Percentiles rank a stretch among this genome's conserved stretches.
phyloP scores from a whole-genome alignment of 2,888 invertebrate genomes.

The Epirrita christyi region DNA sequence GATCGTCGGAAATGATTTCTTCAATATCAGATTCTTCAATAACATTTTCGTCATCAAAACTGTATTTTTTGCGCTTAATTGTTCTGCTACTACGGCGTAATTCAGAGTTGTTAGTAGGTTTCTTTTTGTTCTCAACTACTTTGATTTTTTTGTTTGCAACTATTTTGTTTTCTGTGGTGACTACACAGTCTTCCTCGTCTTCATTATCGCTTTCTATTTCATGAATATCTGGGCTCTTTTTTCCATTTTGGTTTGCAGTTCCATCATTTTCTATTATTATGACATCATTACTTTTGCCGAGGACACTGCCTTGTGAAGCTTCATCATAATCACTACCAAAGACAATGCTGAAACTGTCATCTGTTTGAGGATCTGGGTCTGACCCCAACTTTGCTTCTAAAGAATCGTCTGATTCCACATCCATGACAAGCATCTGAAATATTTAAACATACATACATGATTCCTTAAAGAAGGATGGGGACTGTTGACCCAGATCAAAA shows the following conservation, averaged over 20 bases:
- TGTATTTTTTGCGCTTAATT: slow-evolving; percentile 83
- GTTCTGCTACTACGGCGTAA: slow-evolving; percentile 68
- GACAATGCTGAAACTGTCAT: slow-evolving; percentile 70
- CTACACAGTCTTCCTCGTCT: slow-evolving; percentile 53
- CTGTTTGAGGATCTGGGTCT: slow-evolving; percentile 51
- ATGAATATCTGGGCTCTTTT: slow-evolving; percentile 63
- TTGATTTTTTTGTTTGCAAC: slow-evolving; percentile 1
- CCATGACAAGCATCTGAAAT: slow-evolving; percentile 52
- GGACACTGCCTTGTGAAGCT: slow-evolving; percentile 51
- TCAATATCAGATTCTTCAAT: slow-evolving; percentile 87
- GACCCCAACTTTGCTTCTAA: slow-evolving; percentile 49
- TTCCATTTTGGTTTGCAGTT: slow-evolving; percentile 55
- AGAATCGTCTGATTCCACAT: slow-evolving; percentile 57
- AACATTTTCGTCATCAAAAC: slow-evolving; percentile 80
- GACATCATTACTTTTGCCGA: slow-evolving; percentile 53
- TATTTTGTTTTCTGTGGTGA: slow-evolving; percentile 53
- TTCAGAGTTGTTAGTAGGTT: slow-evolving; percentile 47
- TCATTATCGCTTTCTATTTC: slow-evolving; percentile 80
- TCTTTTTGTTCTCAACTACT: slow-evolving; percentile 23
- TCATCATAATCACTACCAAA: slow-evolving; percentile 68
- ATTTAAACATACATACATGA: neutral
- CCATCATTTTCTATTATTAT: slow-evolving; percentile 56
- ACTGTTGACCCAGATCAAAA: too few species aligned
- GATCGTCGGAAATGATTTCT: slow-evolving; percentile 86
- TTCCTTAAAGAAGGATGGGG: too few species aligned